These are phyloP conservation scores for Pluvialis apricaria DNA, from an alignment of 2,113 vertebrate species.

Conservation along the genomic window DNA sequence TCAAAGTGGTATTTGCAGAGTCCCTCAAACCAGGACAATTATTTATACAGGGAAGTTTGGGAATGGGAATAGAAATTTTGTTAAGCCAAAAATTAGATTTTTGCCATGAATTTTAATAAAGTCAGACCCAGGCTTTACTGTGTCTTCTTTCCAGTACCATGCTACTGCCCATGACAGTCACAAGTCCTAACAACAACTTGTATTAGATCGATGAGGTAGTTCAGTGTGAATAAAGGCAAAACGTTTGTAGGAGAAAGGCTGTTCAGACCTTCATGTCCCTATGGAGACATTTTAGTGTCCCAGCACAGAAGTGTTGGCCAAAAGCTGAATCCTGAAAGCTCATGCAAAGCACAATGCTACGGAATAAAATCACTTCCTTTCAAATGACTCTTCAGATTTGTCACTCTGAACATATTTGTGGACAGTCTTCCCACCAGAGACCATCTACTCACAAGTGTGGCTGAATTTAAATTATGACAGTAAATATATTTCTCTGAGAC, in stretches of 20 bases:
- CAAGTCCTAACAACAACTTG: not conserved
- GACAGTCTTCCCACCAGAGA: not conserved
- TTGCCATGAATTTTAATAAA: not conserved
- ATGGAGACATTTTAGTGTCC: not conserved
- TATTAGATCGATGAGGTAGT: not conserved
- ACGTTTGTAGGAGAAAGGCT: not conserved
- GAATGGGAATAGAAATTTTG: not conserved
- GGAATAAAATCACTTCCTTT: not conserved
- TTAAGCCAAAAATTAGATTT: not conserved
- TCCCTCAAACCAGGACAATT: not conserved
- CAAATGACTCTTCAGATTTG: not conserved
- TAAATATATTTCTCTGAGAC: not conserved
- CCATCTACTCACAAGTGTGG: not conserved
- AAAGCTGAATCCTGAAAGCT: not conserved
- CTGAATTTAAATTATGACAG: not conserved
- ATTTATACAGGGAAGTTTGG: not conserved
- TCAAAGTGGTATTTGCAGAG: not conserved
- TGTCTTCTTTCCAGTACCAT: not conserved
- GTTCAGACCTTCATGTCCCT: not conserved
- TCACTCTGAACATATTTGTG: fast-evolving
- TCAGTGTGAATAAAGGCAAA: not conserved
- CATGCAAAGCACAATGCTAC: not conserved
- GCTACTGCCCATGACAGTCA: not conserved
- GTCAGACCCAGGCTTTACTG: not conserved
- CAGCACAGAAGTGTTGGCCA: not conserved